These are phyloP conservation scores for Lepidochrysops patricia DNA, from an alignment of 2,888 invertebrate genomes.

Conservation along the genomic window DNA sequence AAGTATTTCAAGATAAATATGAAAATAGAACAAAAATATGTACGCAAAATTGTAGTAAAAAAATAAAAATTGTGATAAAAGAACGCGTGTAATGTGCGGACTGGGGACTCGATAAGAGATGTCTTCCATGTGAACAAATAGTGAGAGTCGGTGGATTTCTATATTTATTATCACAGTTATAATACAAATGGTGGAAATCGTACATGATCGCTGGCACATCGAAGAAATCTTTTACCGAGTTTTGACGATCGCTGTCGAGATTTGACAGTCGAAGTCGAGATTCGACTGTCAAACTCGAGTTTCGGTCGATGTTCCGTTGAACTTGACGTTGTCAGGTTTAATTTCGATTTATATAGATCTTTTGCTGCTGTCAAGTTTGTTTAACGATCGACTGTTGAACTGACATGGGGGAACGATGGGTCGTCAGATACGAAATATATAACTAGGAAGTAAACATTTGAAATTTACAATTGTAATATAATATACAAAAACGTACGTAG, in stretches of 20 bases:
- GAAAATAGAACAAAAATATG: conserved; percentile 62
- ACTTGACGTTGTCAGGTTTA: not conserved
- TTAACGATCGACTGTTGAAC: not conserved
- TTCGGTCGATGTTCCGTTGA: not conserved
- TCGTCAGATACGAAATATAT: conserved; percentile 6
- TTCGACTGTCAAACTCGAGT: conserved; percentile 1
- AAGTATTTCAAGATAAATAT: conserved; percentile 63
- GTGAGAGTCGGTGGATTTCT: conserved; percentile 66
- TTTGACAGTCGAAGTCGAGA: not conserved
- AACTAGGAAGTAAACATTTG: not conserved
- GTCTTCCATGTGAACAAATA: conserved; percentile 62
- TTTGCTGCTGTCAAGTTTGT: not conserved
- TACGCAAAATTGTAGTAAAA: conserved; percentile 51
- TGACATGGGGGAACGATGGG: conserved; percentile 6
- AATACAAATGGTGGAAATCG: conserved; percentile 64
- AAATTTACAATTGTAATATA: conserved; percentile 10
- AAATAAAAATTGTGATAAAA: conserved; percentile 65
- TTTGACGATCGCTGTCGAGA: conserved; percentile 8
- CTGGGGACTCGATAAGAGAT: conserved; percentile 60
- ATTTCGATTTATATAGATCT: not conserved
- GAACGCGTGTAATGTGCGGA: conserved; percentile 40
- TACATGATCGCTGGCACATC: conserved; percentile 52
- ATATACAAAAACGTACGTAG: conserved; percentile 1
- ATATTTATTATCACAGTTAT: conserved; percentile 72
- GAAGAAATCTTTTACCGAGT: conserved; percentile 69